Percentiles rank a stretch among this genome's conserved stretches.
Evolutionary conservation across 2,797 vertebrate species (phyloP).

Genomic region (Limosa lapponica): DNA sequence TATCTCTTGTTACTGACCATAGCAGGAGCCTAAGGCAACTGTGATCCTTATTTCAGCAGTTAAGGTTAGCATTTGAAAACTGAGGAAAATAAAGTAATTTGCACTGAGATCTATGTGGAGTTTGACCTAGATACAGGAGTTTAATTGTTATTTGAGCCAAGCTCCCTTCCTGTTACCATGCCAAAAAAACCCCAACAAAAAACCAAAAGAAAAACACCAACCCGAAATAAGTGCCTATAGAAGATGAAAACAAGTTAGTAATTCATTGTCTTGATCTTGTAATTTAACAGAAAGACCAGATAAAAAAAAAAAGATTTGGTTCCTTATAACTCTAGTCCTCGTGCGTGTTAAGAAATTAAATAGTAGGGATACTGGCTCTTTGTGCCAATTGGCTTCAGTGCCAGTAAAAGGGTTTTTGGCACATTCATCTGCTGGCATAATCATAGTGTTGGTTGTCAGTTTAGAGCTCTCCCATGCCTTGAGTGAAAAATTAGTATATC

Average conservation of each 20-base stretch:
- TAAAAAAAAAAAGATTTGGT: background rate
- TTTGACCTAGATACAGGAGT: background rate
- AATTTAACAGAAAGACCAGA: background rate
- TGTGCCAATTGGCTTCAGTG: background rate
- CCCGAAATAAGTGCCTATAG: accelerated
- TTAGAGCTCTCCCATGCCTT: background rate
- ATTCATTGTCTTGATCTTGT: background rate
- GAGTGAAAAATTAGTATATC: background rate
- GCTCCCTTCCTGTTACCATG: background rate
- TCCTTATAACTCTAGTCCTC: background rate
- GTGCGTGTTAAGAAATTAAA: background rate
- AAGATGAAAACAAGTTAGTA: background rate
- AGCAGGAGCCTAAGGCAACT: background rate
- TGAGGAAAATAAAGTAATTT: background rate
- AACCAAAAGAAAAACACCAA: accelerated
- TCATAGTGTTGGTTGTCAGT: background rate
- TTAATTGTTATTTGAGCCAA: background rate
- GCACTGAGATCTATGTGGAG: background rate
- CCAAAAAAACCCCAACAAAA: background rate
- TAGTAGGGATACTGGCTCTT: accelerated
- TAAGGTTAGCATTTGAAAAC: background rate
- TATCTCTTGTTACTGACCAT: background rate
- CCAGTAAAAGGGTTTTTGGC: background rate
- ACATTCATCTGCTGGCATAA: background rate
- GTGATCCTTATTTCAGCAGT: background rate